Conservation (phyloP, 2,113 vertebrate genomes). For the Porphyrio hochstetteri region DNA sequence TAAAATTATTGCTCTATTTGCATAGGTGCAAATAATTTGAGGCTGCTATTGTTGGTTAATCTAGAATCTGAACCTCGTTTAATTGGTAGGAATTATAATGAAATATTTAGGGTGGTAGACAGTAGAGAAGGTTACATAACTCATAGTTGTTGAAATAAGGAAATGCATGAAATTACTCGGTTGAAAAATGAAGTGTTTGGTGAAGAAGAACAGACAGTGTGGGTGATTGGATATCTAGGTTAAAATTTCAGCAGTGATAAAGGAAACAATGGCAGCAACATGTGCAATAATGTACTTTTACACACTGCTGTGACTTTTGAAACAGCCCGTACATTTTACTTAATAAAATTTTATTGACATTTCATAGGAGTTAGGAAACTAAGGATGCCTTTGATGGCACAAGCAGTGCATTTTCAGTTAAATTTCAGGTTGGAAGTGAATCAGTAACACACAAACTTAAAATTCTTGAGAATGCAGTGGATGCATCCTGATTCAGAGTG, state of each 20-base stretch:
- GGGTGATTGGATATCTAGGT: neutral
- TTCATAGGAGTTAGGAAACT: neutral
- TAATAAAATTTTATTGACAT: neutral
- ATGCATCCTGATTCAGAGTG: neutral
- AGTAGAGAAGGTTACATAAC: neutral
- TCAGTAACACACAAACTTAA: neutral
- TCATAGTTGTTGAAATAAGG: neutral
- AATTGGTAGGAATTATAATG: neutral
- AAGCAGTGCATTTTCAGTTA: neutral
- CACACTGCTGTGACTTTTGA: neutral
- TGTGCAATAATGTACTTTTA: neutral
- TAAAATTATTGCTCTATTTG: conserved; percentile 3
- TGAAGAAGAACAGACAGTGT: neutral
- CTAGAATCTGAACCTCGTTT: neutral
- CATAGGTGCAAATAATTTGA: neutral
- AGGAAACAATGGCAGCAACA: neutral
- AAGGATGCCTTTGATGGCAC: neutral
- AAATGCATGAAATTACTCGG: neutral
- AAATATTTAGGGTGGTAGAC: neutral
- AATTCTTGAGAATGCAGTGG: neutral
- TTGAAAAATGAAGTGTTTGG: neutral
- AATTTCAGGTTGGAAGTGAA: neutral
- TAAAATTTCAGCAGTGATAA: neutral
- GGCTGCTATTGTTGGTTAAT: neutral
- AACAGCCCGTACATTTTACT: neutral